Evolutionary conservation across 2,888 invertebrate genomes (phyloP), one percentile per base, ranked within the genome.

Genomic region (Eretmocerus hayati): DNA sequence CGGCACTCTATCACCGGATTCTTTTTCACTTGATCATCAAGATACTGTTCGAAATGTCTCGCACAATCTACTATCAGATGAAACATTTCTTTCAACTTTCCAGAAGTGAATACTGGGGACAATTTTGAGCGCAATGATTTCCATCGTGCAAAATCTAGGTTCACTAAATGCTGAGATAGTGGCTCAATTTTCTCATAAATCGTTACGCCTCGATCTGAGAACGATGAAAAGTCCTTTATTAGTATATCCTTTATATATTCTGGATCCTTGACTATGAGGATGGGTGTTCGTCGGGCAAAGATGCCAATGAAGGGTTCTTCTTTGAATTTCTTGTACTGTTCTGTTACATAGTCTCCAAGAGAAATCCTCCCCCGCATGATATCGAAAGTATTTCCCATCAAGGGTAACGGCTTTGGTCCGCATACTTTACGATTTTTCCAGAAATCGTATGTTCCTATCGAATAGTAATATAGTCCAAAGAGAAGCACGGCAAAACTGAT

Each of bases 41-140:
- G 53, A 55, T 72, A 75, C 1, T 65, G 58, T 2, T 68, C 65
- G 53, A 80, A 60, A 35, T 66, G 65, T 5, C 67, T 56, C 9
- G 73, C 67, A 5, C 76, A 74, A 18, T 72, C 67, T 15, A 65
- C 61, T 6, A 79, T 71, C 4, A 77, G 64, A 0, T 74, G 70
- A 50, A 75, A 76, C 57, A 77, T 73, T 0, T 72, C 63, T 56
- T 77, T 79, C 22, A 74, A 74, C 50, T 77, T 75, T 32, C 71
- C 72, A 11, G 67, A 62, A 2, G 78, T 76, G 22, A 80, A 72
- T 2, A 74, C 74, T 0, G 77, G 70, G 2, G 77, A 74, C 15
- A 79, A 55, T 54, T 75, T 74, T 1, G 67, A 62, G 5, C 80
- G 67, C 2, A 73, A 61, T 2, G 66, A 63, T 50, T 75, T 75